Evolutionary conservation across 1,140 invertebrate species (phyloP).

Genomic region (Neomicropteryx cornuta): DNA sequence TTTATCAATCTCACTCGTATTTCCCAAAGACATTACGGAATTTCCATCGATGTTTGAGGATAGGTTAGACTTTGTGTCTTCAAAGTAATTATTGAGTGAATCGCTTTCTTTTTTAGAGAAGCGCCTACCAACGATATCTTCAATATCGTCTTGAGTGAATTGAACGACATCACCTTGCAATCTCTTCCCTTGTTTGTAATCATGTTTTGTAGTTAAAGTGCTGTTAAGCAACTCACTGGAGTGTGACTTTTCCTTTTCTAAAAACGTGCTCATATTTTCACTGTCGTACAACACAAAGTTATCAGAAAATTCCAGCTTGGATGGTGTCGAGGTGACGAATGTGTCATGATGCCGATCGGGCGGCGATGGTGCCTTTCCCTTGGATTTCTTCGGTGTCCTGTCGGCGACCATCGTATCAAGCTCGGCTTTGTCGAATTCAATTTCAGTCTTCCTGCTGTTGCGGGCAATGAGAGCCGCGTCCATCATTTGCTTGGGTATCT

Average conservation of each 20-base stretch:
- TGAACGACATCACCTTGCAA: no score
- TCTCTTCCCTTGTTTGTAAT: no score
- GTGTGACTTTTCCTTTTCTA: no score
- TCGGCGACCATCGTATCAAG: slow-evolving; percentile 23
- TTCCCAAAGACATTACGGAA: slow-evolving; percentile 34
- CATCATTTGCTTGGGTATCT: slow-evolving; percentile 56
- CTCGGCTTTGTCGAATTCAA: slow-evolving; percentile 24
- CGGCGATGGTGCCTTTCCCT: slow-evolving; percentile 61
- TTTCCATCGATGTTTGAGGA: slow-evolving; percentile 35
- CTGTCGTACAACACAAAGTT: no score
- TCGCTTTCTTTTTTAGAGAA: slow-evolving; percentile 34
- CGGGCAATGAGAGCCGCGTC: slow-evolving; percentile 57
- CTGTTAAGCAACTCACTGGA: no score
- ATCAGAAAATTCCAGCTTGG: no score
- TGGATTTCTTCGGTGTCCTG: slow-evolving; percentile 46
- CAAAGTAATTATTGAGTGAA: slow-evolving; percentile 38
- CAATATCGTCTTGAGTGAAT: slow-evolving; percentile 36
- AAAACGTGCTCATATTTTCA: no score
- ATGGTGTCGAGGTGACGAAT: no score
- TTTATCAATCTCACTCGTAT: slow-evolving; percentile 35
- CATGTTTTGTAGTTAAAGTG: no score
- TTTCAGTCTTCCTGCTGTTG: slow-evolving; percentile 48
- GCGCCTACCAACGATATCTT: slow-evolving; percentile 33
- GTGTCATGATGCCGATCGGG: slow-evolving; percentile 36
- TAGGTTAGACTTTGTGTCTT: slow-evolving; percentile 36